Base-by-base conservation (phyloP, 2,113 vertebrate species). In the Siniperca chuatsi region DNA sequence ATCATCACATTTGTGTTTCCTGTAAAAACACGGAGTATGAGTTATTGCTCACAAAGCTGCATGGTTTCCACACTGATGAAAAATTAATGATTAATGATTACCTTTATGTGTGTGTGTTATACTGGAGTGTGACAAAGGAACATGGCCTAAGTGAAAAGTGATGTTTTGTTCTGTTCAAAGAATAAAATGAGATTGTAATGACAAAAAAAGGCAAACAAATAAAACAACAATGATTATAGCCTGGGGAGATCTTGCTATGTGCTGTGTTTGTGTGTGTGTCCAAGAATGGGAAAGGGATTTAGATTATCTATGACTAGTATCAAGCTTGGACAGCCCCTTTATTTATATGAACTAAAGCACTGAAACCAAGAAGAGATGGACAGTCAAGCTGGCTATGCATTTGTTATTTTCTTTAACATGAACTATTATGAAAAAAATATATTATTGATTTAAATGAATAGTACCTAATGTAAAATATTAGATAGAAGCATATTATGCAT, bases 71-170 rank as follows among this genome's bases (percentile, higher is more conserved):
- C 57, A 48, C 61, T 75, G 75, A 87, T 92, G 78, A 93, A 89
- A 93, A 84, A 90, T 88, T 73, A 74, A 91, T 84, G 84, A 66
- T 80, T 83, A 86, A 86, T 81, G 90, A 92, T 92, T 77, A 61
- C 55, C 21, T 58, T 83, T 81, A 82, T 83, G 33, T 80, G 35
- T 68, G 35, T 69, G 42, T 29, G 54, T 87, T 79, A 71, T 62
- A 79, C 61, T 74, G 44, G 58, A 62, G 64, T 77, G 79, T 86
- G 87, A 90, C 85, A 92, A 75, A 89, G 71, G 62, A 92, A 92
- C 81, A 84, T 65, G 33, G 74, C 57, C 23, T 82, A 21, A 54
- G 84, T 87, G 71, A 90, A 82, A 91, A 81, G 83, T 73, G 87
- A 85, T 89, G 82, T 90, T 95, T 92, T 81, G 75, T 81, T 91